These are phyloP conservation scores for Leiothrix lutea DNA, from an alignment of 2,113 vertebrate species.

Conservation along the genomic window DNA sequence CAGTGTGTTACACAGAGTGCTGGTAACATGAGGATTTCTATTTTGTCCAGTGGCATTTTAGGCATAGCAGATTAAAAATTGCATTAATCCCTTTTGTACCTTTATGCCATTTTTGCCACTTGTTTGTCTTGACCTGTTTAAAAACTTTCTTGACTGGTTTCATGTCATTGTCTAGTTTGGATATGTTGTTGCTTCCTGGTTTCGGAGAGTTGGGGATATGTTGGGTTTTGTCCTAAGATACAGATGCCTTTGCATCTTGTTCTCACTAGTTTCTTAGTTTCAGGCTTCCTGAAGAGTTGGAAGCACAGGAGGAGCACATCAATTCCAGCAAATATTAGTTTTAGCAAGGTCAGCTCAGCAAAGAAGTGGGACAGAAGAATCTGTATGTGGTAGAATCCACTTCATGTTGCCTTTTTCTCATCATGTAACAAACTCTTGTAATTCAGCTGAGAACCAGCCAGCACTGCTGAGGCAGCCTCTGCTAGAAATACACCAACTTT, in stretches of 20 bases:
- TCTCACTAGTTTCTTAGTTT: background rate
- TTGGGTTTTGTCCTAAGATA: background rate
- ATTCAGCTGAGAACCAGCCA: background rate
- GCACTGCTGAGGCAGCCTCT: background rate
- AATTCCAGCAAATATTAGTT: background rate
- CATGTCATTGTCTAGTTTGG: background rate
- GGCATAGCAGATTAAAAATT: background rate
- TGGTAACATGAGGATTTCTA: background rate
- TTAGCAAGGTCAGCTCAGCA: background rate
- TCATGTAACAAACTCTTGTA: background rate
- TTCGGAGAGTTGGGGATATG: background rate
- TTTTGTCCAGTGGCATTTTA: background rate
- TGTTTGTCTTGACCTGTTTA: background rate
- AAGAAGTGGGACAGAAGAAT: background rate
- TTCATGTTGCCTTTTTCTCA: background rate
- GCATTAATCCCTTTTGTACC: background rate
- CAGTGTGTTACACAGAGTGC: background rate
- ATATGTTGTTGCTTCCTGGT: background rate
- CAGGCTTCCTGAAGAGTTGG: background rate
- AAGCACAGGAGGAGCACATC: background rate
- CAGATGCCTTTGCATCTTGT: fast-evolving
- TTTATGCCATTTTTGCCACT: background rate
- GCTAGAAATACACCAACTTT: background rate
- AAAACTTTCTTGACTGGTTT: background rate
- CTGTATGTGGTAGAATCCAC: background rate